Evolutionary conservation across 2,888 invertebrate genomes (phyloP).

Genomic region (Proisotoma minuta): DNA sequence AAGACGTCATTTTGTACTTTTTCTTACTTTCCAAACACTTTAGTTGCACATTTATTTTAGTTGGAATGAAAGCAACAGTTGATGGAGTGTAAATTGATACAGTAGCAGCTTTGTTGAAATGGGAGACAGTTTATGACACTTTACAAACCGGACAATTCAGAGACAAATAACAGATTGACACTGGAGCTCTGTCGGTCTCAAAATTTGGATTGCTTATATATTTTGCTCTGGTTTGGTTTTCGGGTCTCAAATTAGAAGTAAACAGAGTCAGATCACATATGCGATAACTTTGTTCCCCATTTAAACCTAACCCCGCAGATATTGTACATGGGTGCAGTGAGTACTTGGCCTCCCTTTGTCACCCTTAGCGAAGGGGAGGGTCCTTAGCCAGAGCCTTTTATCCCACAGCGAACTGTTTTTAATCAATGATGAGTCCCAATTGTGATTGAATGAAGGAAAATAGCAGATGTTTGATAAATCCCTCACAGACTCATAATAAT

Average conservation of each 20-base stretch:
- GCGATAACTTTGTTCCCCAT: conserved; percentile 5
- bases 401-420: not conserved
- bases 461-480: not conserved
- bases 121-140: not conserved
- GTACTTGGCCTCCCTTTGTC: not conserved
- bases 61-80: no score
- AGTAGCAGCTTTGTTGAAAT: not conserved
- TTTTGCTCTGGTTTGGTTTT: not conserved
- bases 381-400: not conserved
- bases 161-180: conserved; percentile 1
- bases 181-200: not conserved
- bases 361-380: not conserved
- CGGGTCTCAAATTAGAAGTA: conserved; percentile 13
- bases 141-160: not conserved
- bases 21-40: no score
- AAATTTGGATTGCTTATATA: not conserved
- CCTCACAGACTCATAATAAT: no score
- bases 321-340: not conserved
- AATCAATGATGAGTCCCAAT: conserved; percentile 1
- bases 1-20: conserved; percentile 1
- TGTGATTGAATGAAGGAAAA: not conserved
- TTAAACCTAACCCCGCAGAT: conserved; percentile 1
- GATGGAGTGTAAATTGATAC: no score
- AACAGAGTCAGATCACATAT: conserved; percentile 20
- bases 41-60: no score